Conservation (phyloP, 2,888 invertebrate species). For the Arge pagana region DNA sequence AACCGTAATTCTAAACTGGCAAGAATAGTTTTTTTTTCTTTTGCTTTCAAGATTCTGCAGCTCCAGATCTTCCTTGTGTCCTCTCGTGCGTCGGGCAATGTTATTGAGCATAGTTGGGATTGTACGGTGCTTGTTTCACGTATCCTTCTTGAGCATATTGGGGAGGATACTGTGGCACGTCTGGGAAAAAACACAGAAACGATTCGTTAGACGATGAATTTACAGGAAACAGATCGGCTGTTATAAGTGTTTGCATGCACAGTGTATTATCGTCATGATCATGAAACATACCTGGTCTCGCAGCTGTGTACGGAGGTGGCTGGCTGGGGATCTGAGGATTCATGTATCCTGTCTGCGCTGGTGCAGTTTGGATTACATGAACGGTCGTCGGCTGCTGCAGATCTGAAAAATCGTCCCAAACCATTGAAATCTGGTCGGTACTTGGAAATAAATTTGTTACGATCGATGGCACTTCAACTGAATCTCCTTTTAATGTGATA, state of each 20-base stretch:
- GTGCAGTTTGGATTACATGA: slow-evolving; percentile 37
- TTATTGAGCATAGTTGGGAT: slow-evolving; percentile 40
- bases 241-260: not conserved
- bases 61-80: not conserved
- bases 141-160: slow-evolving; percentile 39
- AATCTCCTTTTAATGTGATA: too few species aligned
- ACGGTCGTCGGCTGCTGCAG: slow-evolving; percentile 37
- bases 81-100: not conserved
- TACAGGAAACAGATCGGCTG: not conserved
- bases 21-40: slow-evolving; percentile 1
- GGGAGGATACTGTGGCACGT: slow-evolving; percentile 28
- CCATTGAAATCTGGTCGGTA: too few species aligned
- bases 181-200: not conserved
- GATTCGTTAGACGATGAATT: not conserved
- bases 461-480: too few species aligned
- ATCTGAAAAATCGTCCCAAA: slow-evolving; percentile 36
- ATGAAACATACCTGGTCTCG: slow-evolving; percentile 35
- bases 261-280: not conserved
- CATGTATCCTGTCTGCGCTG: slow-evolving; percentile 24
- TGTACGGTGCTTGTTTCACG: slow-evolving; percentile 47
- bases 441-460: too few species aligned
- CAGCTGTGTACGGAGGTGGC: slow-evolving; percentile 29
- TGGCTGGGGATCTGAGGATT: slow-evolving; percentile 23
- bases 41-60: too few species aligned
- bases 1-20: too few species aligned